phyloP scores from a whole-genome alignment of 2,797 vertebrate genomes.

The Pitangus sulphuratus region DNA sequence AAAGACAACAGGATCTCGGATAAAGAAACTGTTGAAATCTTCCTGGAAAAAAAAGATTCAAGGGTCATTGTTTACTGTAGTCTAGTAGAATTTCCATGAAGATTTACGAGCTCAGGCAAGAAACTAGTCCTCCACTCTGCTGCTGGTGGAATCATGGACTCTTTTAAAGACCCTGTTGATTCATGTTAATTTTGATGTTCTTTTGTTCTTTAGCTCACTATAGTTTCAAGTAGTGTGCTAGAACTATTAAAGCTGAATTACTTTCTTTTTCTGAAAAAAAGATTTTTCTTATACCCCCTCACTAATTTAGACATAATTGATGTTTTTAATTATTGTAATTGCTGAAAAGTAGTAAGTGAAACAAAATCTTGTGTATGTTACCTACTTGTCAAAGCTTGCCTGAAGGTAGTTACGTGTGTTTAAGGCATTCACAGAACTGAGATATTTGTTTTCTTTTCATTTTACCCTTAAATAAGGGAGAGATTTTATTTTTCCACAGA shows the following conservation, averaged over 20 bases:
- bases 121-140: not conserved
- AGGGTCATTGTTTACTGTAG: not conserved
- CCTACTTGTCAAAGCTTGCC: not conserved
- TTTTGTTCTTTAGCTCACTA: not conserved
- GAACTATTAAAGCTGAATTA: not conserved
- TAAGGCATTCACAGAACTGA: not conserved
- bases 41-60: not conserved
- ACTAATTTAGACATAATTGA: not conserved
- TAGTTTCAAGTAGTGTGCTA: not conserved
- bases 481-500: not conserved
- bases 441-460: not conserved
- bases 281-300: not conserved
- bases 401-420: not conserved
- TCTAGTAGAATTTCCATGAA: not conserved
- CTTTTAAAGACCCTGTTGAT: not conserved
- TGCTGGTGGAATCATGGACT: not conserved
- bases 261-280: not conserved
- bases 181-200: not conserved
- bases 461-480: not conserved
- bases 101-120: not conserved
- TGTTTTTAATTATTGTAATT: not conserved
- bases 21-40: constrained; percentile 15
- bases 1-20: not conserved
- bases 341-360: not conserved
- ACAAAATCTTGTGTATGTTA: not conserved